phyloP scores from a whole-genome alignment of 2,797 vertebrate genomes.

The Lerista edwardsae region DNA sequence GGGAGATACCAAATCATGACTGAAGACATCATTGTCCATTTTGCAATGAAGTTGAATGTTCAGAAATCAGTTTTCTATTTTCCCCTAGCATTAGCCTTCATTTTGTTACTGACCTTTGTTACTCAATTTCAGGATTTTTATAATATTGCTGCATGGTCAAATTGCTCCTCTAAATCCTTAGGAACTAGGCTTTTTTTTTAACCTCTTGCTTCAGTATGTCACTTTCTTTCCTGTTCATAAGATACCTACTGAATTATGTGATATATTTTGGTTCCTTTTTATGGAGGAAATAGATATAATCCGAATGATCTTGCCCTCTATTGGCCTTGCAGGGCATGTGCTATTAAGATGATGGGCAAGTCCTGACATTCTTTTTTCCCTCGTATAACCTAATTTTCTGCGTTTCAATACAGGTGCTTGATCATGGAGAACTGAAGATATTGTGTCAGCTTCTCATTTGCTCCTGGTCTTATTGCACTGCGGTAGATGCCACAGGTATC shows the following conservation, averaged over 20 bases:
- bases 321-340: slow-evolving; percentile 21
- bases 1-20: slow-evolving; percentile 15
- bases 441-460: slow-evolving; percentile 9
- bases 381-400: slow-evolving; percentile 36
- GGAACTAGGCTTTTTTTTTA: neutral
- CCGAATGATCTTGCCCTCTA: slow-evolving; percentile 24
- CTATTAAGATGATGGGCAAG: slow-evolving; percentile 13
- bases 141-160: slow-evolving; percentile 24
- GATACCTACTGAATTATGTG: slow-evolving; percentile 33
- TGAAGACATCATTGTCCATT: slow-evolving; percentile 27
- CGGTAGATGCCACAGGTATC: neutral
- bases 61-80: slow-evolving; percentile 44
- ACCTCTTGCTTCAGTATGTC: neutral
- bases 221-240: slow-evolving; percentile 20
- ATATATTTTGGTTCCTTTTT: slow-evolving; percentile 37
- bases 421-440: slow-evolving; percentile 13
- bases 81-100: slow-evolving; percentile 24
- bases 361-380: neutral
- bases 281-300: slow-evolving; percentile 18
- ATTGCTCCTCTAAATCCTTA: slow-evolving; percentile 38
- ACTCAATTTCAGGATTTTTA: slow-evolving; percentile 49
- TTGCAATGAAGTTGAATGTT: slow-evolving; percentile 34
- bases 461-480: neutral
- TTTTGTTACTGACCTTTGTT: slow-evolving; percentile 35
- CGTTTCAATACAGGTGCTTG: slow-evolving; percentile 36